Percentiles rank a stretch among this genome's conserved stretches.
Evolutionary conservation across 2,113 vertebrate species (phyloP).

Genomic region (Oxyruncus cristatus): DNA sequence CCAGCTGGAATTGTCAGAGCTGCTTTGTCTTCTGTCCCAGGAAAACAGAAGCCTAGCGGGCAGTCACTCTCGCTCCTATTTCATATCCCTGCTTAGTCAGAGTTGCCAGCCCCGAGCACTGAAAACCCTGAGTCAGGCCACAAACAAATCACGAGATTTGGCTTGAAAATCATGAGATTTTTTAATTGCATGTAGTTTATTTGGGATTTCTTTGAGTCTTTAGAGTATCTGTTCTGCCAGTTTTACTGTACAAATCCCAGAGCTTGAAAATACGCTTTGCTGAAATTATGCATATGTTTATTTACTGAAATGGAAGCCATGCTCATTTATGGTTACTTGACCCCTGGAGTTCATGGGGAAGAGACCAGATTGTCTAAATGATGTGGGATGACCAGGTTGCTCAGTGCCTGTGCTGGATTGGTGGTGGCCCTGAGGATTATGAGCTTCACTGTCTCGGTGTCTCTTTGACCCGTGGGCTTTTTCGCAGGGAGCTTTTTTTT

Average conservation of each 20-base stretch:
- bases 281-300: background rate
- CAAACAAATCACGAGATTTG: constrained; percentile 55
- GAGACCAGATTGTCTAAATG: background rate
- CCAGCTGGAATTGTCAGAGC: constrained; percentile 64
- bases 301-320: background rate
- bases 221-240: background rate
- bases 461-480: background rate
- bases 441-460: background rate
- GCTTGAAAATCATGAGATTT: constrained; percentile 45
- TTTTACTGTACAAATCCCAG: background rate
- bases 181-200: constrained; percentile 34
- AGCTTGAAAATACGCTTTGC: background rate
- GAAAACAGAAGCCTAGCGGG: constrained; percentile 59
- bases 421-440: background rate
- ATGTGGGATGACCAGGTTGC: background rate
- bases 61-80: constrained; percentile 55
- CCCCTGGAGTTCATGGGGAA: background rate
- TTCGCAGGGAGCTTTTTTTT: background rate
- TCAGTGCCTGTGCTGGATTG: background rate
- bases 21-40: constrained; percentile 67
- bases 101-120: constrained; percentile 40
- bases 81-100: constrained; percentile 61
- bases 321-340: constrained; percentile 1
- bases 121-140: constrained; percentile 62
- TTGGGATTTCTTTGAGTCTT: constrained; percentile 17